Conservation (phyloP, 2,888 invertebrate species). For the Brachycybe producta region DNA sequence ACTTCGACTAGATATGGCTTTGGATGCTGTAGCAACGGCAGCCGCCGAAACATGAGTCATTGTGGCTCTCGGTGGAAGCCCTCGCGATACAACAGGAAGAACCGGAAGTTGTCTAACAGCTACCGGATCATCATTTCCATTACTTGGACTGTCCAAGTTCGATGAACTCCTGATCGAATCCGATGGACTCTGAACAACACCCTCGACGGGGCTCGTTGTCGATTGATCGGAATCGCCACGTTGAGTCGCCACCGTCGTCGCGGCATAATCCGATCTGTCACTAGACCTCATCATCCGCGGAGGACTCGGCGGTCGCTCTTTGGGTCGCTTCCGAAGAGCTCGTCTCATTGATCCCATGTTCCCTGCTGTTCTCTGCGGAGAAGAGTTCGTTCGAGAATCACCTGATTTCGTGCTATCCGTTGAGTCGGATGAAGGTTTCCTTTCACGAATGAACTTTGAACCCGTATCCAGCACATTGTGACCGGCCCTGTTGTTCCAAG, state of each 20-base stretch:
- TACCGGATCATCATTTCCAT: not conserved
- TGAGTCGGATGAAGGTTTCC: slow-evolving; percentile 49
- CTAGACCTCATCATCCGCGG: slow-evolving; percentile 17
- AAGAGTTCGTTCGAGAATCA: slow-evolving; percentile 20
- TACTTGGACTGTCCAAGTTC: not conserved
- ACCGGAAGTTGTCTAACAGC: too few species aligned
- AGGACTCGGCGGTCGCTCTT: slow-evolving; percentile 24
- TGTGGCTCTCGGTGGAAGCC: too few species aligned
- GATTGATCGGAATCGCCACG: not conserved
- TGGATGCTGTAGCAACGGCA: too few species aligned
- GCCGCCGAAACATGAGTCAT: too few species aligned
- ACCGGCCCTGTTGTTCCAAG: not conserved
- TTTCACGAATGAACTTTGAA: slow-evolving; percentile 33
- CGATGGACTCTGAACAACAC: too few species aligned
- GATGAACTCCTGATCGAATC: not conserved
- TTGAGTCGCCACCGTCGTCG: not conserved
- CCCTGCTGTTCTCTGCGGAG: not conserved
- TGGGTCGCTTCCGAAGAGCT: slow-evolving; percentile 22
- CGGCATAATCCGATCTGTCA: too few species aligned
- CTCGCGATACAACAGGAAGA: too few species aligned
- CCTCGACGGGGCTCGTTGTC: slow-evolving; percentile 2
- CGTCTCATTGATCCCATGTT: slow-evolving; percentile 13
- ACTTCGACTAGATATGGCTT: too few species aligned
- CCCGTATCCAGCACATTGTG: slow-evolving; percentile 22
- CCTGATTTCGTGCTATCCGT: slow-evolving; percentile 43